phyloP scores from a whole-genome alignment of 2,113 vertebrate species.

The Psilopogon haemacephalus region DNA sequence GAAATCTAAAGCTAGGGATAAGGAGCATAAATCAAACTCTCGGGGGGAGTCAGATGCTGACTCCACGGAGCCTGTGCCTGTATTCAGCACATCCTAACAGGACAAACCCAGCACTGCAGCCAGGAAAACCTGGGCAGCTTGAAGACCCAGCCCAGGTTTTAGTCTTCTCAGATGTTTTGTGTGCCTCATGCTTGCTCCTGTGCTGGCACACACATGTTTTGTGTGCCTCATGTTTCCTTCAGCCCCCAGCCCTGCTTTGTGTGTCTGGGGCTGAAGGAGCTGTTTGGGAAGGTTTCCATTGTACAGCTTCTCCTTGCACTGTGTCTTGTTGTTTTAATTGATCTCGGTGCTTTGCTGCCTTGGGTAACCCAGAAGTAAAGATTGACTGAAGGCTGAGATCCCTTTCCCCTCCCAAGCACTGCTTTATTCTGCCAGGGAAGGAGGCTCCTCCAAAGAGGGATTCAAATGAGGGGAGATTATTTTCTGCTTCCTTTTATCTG shows the following conservation, averaged over 20 bases:
- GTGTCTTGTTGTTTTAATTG: neutral
- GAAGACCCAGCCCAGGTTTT: neutral
- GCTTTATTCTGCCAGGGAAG: neutral
- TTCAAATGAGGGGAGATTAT: neutral
- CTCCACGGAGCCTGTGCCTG: neutral
- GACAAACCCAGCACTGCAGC: neutral
- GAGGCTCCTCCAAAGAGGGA: neutral
- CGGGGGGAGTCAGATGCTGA: neutral
- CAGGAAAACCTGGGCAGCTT: neutral
- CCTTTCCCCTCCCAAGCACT: neutral
- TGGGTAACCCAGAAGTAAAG: neutral
- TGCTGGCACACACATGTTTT: too few relatives aligned
- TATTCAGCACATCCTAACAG: neutral
- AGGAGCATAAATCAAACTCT: neutral
- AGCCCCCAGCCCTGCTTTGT: neutral
- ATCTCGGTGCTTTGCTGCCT: neutral
- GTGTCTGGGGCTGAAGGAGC: neutral
- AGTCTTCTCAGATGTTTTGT: neutral
- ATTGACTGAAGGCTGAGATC: neutral
- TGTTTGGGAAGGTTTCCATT: accelerated
- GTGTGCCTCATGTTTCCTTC: neutral
- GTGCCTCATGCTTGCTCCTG: too few relatives aligned
- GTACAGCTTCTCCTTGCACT: neutral
- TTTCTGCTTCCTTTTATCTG: neutral
- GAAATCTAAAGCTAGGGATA: neutral